Percentiles rank a stretch among this genome's conserved stretches.
Conservation (phyloP, 2,113 vertebrate genomes). For the Thinocorus orbignyianus region DNA sequence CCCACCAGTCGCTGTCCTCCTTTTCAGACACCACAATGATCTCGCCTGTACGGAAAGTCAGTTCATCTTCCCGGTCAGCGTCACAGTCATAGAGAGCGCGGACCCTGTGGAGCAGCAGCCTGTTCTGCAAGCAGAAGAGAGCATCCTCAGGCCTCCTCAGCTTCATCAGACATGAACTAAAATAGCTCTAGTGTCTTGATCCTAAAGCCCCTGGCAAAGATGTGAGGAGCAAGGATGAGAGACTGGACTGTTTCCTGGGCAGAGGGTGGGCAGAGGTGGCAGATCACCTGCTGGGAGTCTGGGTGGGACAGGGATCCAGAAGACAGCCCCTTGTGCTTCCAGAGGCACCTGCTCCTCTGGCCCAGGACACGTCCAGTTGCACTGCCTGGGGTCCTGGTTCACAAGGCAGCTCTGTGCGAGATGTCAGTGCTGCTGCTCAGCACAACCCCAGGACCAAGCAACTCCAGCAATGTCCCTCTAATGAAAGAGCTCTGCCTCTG, state of each 20-base stretch:
- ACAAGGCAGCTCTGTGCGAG: background rate
- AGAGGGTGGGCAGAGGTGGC: background rate
- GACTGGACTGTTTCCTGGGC: background rate
- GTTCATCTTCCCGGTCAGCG: slow-evolving; percentile 75
- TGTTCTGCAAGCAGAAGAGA: slow-evolving; percentile 31
- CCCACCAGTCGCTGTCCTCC: slow-evolving; percentile 78
- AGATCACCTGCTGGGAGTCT: background rate
- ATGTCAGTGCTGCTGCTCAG: background rate
- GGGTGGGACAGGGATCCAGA: background rate
- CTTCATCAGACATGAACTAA: background rate
- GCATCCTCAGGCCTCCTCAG: background rate
- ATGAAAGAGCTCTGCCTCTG: background rate
- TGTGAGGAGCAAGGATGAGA: background rate
- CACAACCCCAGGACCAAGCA: background rate
- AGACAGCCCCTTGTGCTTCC: background rate
- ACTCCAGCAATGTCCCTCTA: background rate
- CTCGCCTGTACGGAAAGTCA: slow-evolving; percentile 72
- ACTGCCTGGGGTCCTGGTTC: background rate
- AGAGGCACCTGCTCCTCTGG: background rate
- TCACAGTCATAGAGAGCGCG: slow-evolving; percentile 69
- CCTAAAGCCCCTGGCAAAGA: background rate
- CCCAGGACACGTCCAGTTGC: background rate
- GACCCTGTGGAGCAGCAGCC: slow-evolving; percentile 49
- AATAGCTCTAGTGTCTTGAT: background rate
- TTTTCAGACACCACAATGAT: slow-evolving; percentile 70